Conservation (phyloP, 2,797 vertebrate genomes). For the Brachymystax lenok region DNA sequence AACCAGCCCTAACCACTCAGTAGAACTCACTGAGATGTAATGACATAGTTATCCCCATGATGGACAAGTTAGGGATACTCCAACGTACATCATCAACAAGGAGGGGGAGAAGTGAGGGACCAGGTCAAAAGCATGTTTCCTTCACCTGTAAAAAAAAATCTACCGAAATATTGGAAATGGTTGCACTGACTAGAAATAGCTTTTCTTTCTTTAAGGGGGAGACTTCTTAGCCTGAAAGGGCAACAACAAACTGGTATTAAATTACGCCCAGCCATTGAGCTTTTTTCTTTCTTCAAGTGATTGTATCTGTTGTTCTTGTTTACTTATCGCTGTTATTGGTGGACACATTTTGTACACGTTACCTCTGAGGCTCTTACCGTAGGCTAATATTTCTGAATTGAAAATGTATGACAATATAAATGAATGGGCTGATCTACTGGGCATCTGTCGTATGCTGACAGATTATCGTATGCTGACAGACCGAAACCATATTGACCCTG, state of each 20-base stretch:
- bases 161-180: background rate
- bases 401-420: background rate
- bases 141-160: background rate
- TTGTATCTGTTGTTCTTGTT: background rate
- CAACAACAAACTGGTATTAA: too few relatives aligned
- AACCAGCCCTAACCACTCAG: conserved; percentile 29
- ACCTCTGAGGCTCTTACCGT: background rate
- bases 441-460: background rate
- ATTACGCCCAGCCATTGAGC: background rate
- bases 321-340: background rate
- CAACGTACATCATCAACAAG: background rate
- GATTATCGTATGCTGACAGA: too few relatives aligned
- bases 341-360: conserved; percentile 8
- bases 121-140: background rate
- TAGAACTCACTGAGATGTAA: conserved; percentile 62
- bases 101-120: background rate
- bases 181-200: background rate
- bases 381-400: background rate
- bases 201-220: background rate
- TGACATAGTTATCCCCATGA: conserved; percentile 42
- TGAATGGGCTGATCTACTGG: background rate
- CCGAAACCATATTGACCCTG: background rate
- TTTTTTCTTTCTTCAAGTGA: background rate
- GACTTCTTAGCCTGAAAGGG: background rate
- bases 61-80: background rate